Percentiles rank a stretch among this genome's conserved stretches.
phyloP scores from a whole-genome alignment of 2,797 vertebrate genomes.

The Centroberyx gerrardi region DNA sequence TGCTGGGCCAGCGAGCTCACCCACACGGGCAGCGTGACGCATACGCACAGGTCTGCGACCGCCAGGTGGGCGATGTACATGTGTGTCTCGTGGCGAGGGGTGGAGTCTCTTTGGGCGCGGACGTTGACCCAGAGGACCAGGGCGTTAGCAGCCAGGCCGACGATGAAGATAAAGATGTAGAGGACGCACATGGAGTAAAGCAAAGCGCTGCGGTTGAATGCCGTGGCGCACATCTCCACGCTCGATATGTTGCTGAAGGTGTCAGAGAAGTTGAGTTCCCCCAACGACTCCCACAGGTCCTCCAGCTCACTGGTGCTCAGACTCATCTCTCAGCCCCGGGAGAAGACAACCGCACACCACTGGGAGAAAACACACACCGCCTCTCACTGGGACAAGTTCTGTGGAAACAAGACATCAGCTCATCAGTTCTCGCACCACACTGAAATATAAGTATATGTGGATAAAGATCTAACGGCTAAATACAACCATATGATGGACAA shows the following conservation, averaged over 20 bases:
- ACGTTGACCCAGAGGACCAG: conserved; percentile 96
- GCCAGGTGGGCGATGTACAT: conserved; percentile 95
- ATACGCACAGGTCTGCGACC: conserved; percentile 93
- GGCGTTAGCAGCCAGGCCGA: conserved; percentile 92
- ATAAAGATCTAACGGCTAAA: conserved; percentile 18
- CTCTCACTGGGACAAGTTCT: conserved; percentile 58
- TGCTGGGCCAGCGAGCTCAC: conserved; percentile 93
- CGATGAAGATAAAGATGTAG: conserved; percentile 94
- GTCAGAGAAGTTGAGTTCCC: conserved; percentile 89
- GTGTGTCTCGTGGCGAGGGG: conserved; percentile 92
- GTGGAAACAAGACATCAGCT: conserved; percentile 63
- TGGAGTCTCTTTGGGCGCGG: conserved; percentile 89
- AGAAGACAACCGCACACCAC: conserved; percentile 36
- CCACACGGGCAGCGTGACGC: conserved; percentile 94
- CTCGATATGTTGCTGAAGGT: conserved; percentile 86
- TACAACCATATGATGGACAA: neutral
- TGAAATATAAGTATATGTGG: conserved; percentile 27
- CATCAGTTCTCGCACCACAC: conserved; percentile 39
- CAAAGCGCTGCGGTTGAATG: conserved; percentile 88
- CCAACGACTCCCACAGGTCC: conserved; percentile 85
- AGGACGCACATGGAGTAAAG: conserved; percentile 91
- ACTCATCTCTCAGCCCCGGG: conserved; percentile 68
- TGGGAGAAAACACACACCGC: conserved; percentile 47
- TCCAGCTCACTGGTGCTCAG: conserved; percentile 88
- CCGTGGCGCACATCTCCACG: conserved; percentile 87